phyloP scores from a whole-genome alignment of 2,888 invertebrate genomes.

The Hesperia comma region DNA sequence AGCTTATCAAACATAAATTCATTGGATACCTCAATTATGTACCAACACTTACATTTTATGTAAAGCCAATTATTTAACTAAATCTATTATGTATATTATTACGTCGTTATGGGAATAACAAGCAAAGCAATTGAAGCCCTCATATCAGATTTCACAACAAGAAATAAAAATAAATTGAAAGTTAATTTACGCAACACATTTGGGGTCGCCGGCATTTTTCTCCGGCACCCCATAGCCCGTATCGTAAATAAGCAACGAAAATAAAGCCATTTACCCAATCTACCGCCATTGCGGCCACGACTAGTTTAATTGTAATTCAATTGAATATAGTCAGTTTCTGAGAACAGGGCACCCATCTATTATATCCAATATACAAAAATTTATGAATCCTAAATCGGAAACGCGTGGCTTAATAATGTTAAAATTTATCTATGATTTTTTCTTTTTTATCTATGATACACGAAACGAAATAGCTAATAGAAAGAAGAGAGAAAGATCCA shows the following conservation, averaged over 20 bases:
- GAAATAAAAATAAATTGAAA: slow-evolving; percentile 34
- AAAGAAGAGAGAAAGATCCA: too few species aligned
- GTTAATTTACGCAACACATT: slow-evolving; percentile 35
- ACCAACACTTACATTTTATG: too few species aligned
- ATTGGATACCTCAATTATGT: too few species aligned
- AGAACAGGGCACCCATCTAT: slow-evolving; percentile 52
- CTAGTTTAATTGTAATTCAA: slow-evolving; percentile 51
- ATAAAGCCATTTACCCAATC: slow-evolving; percentile 50
- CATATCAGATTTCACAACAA: slow-evolving; percentile 30
- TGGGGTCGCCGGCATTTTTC: slow-evolving; percentile 30
- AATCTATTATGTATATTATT: too few species aligned
- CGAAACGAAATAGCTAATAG: too few species aligned
- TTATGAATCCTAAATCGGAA: neutral
- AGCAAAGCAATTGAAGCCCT: slow-evolving; percentile 17
- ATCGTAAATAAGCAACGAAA: slow-evolving; percentile 50
- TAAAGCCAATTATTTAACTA: too few species aligned
- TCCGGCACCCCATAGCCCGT: slow-evolving; percentile 43
- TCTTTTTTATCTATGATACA: too few species aligned
- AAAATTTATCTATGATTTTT: too few species aligned
- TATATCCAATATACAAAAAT: slow-evolving; percentile 47
- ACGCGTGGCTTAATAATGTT: neutral
- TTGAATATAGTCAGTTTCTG: slow-evolving; percentile 49
- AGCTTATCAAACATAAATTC: too few species aligned
- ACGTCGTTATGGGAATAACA: slow-evolving; percentile 22
- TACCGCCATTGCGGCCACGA: slow-evolving; percentile 45